Evolutionary conservation across 2,888 invertebrate species (phyloP).

Genomic region (Acanthacorydalis orientalis): DNA sequence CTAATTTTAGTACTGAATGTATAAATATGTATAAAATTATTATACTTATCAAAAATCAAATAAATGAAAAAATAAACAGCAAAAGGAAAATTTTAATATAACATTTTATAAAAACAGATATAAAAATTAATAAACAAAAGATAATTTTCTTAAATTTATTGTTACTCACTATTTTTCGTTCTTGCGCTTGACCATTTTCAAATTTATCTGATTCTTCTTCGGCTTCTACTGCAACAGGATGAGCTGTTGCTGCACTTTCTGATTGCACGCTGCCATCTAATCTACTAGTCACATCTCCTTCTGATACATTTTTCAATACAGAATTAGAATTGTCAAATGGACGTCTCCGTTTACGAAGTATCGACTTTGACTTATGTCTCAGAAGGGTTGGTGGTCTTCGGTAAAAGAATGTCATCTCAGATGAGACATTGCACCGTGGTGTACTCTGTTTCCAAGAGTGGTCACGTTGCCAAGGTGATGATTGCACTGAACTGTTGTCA

Average conservation of each 20-base stretch:
- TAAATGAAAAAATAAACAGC: no score
- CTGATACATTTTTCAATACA: slow-evolving; percentile 7
- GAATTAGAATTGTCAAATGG: slow-evolving; percentile 35
- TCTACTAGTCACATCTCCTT: slow-evolving; percentile 8
- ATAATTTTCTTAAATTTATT: slow-evolving; percentile 1
- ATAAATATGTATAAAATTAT: no score
- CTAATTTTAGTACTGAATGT: no score
- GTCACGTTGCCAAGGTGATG: slow-evolving; percentile 81
- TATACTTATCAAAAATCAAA: no score
- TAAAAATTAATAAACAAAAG: no score
- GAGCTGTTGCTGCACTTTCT: slow-evolving; percentile 4
- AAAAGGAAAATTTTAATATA: no score
- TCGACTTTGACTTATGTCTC: slow-evolving; percentile 27
- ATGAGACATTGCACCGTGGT: slow-evolving; percentile 56
- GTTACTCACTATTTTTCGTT: slow-evolving; percentile 10
- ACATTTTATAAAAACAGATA: no score
- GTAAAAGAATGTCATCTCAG: slow-evolving; percentile 56
- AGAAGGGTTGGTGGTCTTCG: slow-evolving; percentile 35
- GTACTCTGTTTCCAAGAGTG: slow-evolving; percentile 76
- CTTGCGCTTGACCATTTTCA: slow-evolving; percentile 18
- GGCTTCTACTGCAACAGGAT: neutral
- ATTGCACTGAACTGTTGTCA: slow-evolving; percentile 80
- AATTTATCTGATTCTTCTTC: slow-evolving; percentile 1
- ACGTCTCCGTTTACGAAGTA: slow-evolving; percentile 43
- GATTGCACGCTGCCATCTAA: slow-evolving; percentile 5